These are phyloP conservation scores for Tolypeutes matacus DNA, from an alignment of 2,797 vertebrate species.

Conservation along the genomic window DNA sequence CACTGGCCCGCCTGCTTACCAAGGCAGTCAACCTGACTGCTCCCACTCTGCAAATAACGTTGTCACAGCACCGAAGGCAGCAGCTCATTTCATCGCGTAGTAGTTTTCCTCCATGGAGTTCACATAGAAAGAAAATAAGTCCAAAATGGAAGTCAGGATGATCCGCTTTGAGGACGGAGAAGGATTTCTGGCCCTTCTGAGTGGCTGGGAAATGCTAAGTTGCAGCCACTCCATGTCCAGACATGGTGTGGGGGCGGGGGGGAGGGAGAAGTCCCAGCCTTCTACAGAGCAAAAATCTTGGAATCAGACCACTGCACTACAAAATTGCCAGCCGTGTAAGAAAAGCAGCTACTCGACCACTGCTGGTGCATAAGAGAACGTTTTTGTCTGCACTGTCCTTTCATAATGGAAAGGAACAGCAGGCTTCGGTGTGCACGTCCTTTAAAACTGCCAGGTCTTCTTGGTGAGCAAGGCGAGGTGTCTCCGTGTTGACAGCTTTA, in stretches of 20 bases:
- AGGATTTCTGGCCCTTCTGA: neutral
- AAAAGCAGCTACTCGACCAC: neutral
- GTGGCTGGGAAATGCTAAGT: no score
- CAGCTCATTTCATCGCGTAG: neutral
- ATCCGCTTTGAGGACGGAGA: neutral
- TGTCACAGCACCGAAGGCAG: neutral
- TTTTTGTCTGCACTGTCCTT: neutral
- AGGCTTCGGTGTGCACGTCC: rapidly evolving
- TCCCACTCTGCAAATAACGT: neutral
- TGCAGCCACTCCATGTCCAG: neutral
- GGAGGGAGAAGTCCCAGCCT: neutral
- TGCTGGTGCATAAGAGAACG: neutral
- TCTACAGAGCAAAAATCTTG: neutral
- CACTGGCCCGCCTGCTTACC: neutral
- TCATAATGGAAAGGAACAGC: neutral
- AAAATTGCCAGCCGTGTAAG: neutral
- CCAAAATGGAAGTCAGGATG: neutral
- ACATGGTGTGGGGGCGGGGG: neutral
- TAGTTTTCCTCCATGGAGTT: neutral
- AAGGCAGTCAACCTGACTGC: no score
- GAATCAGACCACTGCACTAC: neutral
- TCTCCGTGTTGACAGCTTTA: neutral
- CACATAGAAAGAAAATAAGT: neutral
- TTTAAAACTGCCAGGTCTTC: neutral
- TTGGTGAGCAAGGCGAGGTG: neutral